Evolutionary conservation across 1,140 invertebrate species (phyloP).

Genomic region (Drosophila kepulauana): DNA sequence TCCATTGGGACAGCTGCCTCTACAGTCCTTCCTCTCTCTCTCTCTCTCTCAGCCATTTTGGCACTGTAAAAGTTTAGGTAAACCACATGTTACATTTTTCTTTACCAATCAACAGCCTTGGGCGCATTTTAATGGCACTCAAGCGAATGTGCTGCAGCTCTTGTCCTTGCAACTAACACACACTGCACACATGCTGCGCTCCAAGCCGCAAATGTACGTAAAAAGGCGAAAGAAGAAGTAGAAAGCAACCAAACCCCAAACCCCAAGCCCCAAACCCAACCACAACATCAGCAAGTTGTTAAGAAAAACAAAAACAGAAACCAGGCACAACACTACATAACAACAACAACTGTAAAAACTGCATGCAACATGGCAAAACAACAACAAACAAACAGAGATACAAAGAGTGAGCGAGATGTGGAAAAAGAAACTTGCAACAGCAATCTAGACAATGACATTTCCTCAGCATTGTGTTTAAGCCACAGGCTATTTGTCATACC

Average conservation of each 20-base stretch:
- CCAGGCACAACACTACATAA: background rate
- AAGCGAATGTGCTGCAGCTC: constrained; percentile 44
- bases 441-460: constrained; percentile 63
- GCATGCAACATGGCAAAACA: constrained; percentile 36
- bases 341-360: constrained; percentile 34
- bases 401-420: background rate
- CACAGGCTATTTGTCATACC: constrained; percentile 54
- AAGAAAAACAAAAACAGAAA: constrained; percentile 43
- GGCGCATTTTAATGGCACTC: constrained; percentile 54
- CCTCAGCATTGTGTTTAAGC: constrained; percentile 48
- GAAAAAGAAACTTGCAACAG: constrained; percentile 29
- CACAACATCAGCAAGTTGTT: constrained; percentile 51
- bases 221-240: constrained; percentile 12
- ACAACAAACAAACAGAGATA: constrained; percentile 27
- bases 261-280: constrained; percentile 24
- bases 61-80: constrained; percentile 46
- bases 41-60: constrained; percentile 12
- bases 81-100: constrained; percentile 59
- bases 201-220: constrained; percentile 27
- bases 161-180: constrained; percentile 33
- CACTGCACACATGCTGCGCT: background rate
- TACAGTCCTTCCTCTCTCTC: too few species aligned
- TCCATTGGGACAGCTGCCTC: constrained; percentile 27
- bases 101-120: constrained; percentile 51
- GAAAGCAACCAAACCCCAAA: constrained; percentile 1